Conservation (phyloP, 2,113 vertebrate species). For the Amazona vittata region DNA sequence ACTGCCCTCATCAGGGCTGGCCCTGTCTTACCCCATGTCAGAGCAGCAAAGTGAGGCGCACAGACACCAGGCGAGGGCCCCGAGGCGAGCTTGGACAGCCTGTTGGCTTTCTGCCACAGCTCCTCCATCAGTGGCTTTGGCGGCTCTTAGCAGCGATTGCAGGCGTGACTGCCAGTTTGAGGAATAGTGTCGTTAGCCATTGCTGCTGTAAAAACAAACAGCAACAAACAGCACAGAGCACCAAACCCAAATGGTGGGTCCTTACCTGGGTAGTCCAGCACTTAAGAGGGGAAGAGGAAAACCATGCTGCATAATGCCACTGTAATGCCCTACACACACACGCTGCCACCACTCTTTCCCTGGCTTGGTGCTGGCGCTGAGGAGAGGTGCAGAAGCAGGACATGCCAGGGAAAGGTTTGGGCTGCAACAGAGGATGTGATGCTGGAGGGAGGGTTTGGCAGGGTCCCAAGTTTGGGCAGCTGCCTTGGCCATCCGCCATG, state of each 20-base stretch:
- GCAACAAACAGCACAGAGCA: neutral
- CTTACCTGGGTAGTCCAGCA: rapidly evolving
- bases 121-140: slow-evolving; percentile 39
- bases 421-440: neutral
- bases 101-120: slow-evolving; percentile 5
- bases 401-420: neutral
- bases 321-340: rapidly evolving
- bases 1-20: neutral
- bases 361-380: neutral
- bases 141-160: neutral
- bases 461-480: neutral
- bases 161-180: slow-evolving; percentile 47
- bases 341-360: rapidly evolving
- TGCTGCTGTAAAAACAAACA: slow-evolving; percentile 54
- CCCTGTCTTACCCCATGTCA: neutral
- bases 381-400: neutral
- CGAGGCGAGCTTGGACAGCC: neutral
- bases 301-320: rapidly evolving
- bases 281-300: neutral
- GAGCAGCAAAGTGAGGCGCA: neutral
- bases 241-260: rapidly evolving
- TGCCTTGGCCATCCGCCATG: neutral
- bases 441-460: neutral
- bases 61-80: neutral
- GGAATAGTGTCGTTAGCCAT: slow-evolving; percentile 21